A percentile compares a stretch with the other conserved stretches of the same genome.
These are phyloP conservation scores for Drosophila insularis DNA, from an alignment of 1,140 invertebrate species.

Conservation along the genomic window DNA sequence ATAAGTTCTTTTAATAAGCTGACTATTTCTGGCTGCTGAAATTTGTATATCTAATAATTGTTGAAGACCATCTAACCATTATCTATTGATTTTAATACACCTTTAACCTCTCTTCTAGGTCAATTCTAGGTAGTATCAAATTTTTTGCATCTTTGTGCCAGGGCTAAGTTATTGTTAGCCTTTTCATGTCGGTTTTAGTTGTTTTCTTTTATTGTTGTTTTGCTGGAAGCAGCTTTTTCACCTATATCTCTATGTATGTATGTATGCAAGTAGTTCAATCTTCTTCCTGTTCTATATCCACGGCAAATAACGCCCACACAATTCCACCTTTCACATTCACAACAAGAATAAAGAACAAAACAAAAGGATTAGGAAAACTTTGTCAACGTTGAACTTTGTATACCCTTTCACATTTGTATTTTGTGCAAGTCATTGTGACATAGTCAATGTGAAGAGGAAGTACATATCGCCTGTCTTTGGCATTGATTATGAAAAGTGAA, in stretches of 20 bases:
- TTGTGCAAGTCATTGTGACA: not conserved
- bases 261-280: conserved; percentile 13
- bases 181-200: too few relatives aligned
- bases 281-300: conserved; percentile 11
- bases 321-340: not conserved
- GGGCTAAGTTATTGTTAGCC: conserved; percentile 1
- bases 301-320: conserved; percentile 14
- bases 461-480: too few relatives aligned
- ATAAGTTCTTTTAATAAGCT: too few relatives aligned
- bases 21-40: too few relatives aligned
- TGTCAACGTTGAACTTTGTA: not conserved
- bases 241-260: not conserved
- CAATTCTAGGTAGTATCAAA: not conserved
- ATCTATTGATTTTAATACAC: not conserved
- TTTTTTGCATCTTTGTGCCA: not conserved
- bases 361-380: not conserved
- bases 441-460: too few relatives aligned
- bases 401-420: not conserved
- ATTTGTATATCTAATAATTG: not conserved
- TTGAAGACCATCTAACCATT: not conserved
- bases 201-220: not conserved
- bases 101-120: not conserved
- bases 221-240: not conserved
- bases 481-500: too few relatives aligned
- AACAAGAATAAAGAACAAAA: conserved; percentile 19